Base-by-base conservation (phyloP, 1,140 invertebrate species). In the Anoplophora glabripennis region DNA sequence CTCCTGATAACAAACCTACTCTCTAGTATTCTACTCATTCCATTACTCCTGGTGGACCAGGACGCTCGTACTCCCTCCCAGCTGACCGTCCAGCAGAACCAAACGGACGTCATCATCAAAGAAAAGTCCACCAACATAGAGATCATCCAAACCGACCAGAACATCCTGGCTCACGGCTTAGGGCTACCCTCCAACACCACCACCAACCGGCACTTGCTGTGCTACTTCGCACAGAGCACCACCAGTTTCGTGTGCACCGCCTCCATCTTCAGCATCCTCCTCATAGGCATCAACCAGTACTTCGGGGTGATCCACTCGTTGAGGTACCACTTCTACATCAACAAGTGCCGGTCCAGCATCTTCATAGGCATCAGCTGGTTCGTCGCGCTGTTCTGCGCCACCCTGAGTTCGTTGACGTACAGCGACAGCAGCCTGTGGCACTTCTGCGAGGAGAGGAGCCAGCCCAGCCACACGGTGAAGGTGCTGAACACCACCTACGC, bases 211-310 rank as follows among this genome's bases (percentile, higher is more conserved):
- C 52, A 61, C 11, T 15, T 51, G 7, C 48, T 78, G 65, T 84
- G 83, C 63, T 75, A 77, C 42, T 66, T 77, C 8, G 78, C 78
- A 3, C 81, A 83, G 41, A 78, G 81, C 47, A 66, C 78, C 4
- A 77, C 80, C 46, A 81, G 78, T 35, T 81, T 79, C 14, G 67
- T 81, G 1, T 78, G 81, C 41, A 79, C 81, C 10, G 77, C 79
- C 1, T 81, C 81, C 12, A 75, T 75, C 35, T 67, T 75, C 45
- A 73, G 74, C 48, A 72, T 93, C 5, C 80, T 92, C 7, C 80
- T 94, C 8, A 92, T 95, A 36, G 89, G 89, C 1, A 76, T 92
- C 1, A 92, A 95, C 70, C 88, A 93, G 67, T 93, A 92, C 75
- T 87, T 89, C 61, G 92, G 92, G 0, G 90, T 95, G 33, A 89